Base-by-base conservation (phyloP, 2,888 invertebrate species). In the Auanema freiburgensis region DNA sequence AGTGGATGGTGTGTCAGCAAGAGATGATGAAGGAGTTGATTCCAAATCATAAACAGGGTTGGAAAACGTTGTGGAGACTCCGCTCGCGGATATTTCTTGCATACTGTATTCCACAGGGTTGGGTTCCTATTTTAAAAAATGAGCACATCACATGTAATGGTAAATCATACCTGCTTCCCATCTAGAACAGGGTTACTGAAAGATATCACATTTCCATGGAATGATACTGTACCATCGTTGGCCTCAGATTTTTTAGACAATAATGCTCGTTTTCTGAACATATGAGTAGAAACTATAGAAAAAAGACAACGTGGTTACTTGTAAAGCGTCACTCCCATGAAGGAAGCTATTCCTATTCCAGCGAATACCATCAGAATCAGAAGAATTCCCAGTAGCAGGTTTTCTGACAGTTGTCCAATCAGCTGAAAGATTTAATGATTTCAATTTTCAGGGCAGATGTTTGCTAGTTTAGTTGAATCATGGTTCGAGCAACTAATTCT, bases 31-130 rank as follows among this genome's bases (percentile, higher is more conserved):
- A n/a, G 61, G 49, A 2, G 49, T 50, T 18, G 61, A 55, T 83
- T 69, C 86, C 85, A 77, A 87, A 83, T 97, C 96, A 85, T 96
- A 97, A 91, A 96, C 94, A 54, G 96, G 96, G 87, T 97, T 97
- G 83, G 92, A 91, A 87, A 97, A 97, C 86, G 97, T 95, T 23
- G 86, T 86, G 58, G 94, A 74, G 46, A 66, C 72, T 8, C 69
- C 71, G 53, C 65, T 57, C 24, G 74, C 66, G 14, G 69, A 67
- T 59, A 76, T 67, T 54, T 77, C 72, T 53, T 71, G 70, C 83
- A 85, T 85, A 60, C 75, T 73, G 73, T 78, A 81, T 49, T 78
- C 78, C 44, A 71, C 68, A 18, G 70, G 70, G 10, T 71, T 70
- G 16, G 71, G 69, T 33, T 74, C 78, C 70, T 76, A 56, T 16